A percentile compares a stretch with the other conserved stretches of the same genome.
Evolutionary conservation across 2,797 vertebrate genomes (phyloP).

Genomic region (Austrolebias charrua): DNA sequence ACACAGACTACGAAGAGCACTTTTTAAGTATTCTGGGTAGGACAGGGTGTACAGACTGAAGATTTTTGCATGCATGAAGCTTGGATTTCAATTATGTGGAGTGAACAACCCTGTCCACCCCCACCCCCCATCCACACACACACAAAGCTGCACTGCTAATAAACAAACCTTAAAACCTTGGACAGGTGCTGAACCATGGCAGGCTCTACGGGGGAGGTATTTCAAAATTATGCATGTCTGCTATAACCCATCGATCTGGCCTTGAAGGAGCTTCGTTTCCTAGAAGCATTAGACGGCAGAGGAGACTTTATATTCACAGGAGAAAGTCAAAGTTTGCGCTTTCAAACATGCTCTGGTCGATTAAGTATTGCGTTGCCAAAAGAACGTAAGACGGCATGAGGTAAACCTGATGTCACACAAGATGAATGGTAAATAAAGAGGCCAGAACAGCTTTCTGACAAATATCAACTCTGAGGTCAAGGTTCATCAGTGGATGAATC

Average conservation of each 20-base stretch:
- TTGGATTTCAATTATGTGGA: too few species aligned
- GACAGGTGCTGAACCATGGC: constrained; percentile 43
- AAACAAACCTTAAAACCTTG: constrained; percentile 57
- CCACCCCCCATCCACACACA: too few species aligned
- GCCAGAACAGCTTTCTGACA: too few species aligned
- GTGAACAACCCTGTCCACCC: too few species aligned
- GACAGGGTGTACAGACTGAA: neutral
- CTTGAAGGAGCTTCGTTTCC: constrained; percentile 55
- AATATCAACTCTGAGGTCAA: too few species aligned
- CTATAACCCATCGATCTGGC: constrained; percentile 60
- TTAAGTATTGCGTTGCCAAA: constrained; percentile 23
- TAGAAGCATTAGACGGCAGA: constrained; percentile 32
- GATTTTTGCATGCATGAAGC: neutral
- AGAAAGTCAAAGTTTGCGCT: constrained; percentile 25
- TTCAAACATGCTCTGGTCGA: neutral
- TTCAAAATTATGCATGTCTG: constrained; percentile 48
- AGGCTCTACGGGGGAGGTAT: constrained; percentile 5
- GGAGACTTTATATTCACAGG: constrained; percentile 52
- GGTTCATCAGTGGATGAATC: too few species aligned
- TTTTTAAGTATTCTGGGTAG: neutral
- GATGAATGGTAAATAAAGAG: too few species aligned
- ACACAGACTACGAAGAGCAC: constrained; percentile 19
- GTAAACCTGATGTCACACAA: too few species aligned
- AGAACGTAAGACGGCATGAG: too few species aligned
- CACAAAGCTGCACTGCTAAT: neutral